Conservation (phyloP, 2,113 vertebrate species). For the Psittacara wagleri region DNA sequence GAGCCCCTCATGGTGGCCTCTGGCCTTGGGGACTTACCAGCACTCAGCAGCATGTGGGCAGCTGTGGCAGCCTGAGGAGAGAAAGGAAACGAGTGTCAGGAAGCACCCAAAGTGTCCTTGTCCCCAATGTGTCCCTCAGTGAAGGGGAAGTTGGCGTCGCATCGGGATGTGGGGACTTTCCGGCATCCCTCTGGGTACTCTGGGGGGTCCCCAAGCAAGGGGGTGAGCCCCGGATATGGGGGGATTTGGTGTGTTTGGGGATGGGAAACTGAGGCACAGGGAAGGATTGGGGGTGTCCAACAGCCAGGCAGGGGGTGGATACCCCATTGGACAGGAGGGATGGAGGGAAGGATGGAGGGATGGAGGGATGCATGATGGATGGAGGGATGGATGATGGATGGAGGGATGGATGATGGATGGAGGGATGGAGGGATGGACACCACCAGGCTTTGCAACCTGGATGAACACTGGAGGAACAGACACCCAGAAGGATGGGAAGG, state of each 20-base stretch:
- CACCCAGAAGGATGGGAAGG: too few relatives aligned
- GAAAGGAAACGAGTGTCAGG: background rate
- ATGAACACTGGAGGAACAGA: background rate
- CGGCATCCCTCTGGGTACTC: background rate
- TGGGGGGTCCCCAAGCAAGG: background rate
- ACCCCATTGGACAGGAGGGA: background rate
- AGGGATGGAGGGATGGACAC: too few relatives aligned
- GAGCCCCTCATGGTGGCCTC: background rate
- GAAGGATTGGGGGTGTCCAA: background rate
- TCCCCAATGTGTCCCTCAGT: accelerated
- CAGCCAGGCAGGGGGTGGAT: background rate
- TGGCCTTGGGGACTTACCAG: background rate
- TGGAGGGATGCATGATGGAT: too few relatives aligned
- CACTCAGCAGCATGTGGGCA: background rate
- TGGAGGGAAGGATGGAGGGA: background rate
- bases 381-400: too few relatives aligned
- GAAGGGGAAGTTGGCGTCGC: background rate
- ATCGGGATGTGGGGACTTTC: background rate
- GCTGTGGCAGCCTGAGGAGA: background rate
- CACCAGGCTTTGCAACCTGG: background rate
- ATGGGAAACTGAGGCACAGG: background rate
- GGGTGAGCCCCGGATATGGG: background rate
- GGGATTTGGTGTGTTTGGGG: background rate
- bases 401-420: too few relatives aligned
- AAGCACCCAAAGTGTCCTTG: background rate